Evolutionary conservation across 2,797 vertebrate species (phyloP).

Genomic region (Gallinago solitaria): DNA sequence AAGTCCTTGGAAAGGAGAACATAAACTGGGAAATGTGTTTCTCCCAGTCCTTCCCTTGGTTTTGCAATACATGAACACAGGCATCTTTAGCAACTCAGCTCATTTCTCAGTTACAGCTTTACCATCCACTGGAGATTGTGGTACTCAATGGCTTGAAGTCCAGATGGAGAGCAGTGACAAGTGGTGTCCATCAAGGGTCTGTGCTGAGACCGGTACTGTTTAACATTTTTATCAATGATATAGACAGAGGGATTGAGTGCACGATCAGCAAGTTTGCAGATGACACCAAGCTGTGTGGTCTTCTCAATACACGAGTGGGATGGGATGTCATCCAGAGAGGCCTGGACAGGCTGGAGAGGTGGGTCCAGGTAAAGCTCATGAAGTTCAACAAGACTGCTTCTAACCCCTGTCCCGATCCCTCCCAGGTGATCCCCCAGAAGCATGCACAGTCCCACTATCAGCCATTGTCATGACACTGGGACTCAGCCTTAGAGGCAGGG

Average conservation of each 20-base stretch:
- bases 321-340: too few species aligned
- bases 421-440: neutral
- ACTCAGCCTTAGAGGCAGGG: neutral
- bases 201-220: too few species aligned
- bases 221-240: too few species aligned
- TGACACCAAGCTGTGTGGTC: too few species aligned
- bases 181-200: too few species aligned
- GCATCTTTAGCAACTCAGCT: neutral
- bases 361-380: too few species aligned
- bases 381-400: neutral
- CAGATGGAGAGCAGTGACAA: too few species aligned
- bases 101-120: neutral
- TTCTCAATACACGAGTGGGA: too few species aligned
- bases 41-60: neutral
- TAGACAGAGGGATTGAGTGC: too few species aligned
- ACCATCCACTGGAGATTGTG: neutral
- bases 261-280: too few species aligned
- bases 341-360: too few species aligned
- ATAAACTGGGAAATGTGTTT: neutral
- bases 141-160: too few species aligned
- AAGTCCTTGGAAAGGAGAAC: neutral
- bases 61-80: neutral
- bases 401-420: neutral
- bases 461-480: neutral
- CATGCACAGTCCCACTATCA: rapidly evolving